Percentiles rank a stretch among this genome's conserved stretches.
Evolutionary conservation across 1,140 invertebrate genomes (phyloP).

Genomic region (Drosophila sucinea): DNA sequence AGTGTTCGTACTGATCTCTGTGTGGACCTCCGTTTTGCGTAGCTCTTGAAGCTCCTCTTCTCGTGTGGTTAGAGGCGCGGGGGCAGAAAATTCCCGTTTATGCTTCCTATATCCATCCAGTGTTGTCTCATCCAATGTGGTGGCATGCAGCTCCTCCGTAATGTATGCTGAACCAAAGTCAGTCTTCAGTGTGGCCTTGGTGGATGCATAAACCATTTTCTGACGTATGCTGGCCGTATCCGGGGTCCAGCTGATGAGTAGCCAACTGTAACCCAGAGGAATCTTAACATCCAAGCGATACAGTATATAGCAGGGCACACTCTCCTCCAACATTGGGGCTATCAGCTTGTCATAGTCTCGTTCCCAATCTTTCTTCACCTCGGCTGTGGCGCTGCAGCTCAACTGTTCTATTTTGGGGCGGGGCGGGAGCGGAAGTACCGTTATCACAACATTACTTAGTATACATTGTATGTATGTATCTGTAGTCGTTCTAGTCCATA

Average conservation of each 20-base stretch:
- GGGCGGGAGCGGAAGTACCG: conserved; percentile 33
- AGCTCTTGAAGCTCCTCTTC: conserved; percentile 95
- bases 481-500: conserved; percentile 1
- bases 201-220: conserved; percentile 99
- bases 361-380: conserved; percentile 91
- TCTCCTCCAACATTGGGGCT: conserved; percentile 90
- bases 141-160: conserved; percentile 84
- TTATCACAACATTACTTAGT: conserved; percentile 36
- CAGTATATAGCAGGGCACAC: conserved; percentile 96
- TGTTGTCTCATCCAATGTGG: conserved; percentile 89
- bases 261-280: conserved; percentile 94
- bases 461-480: conserved; percentile 35
- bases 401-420: conserved; percentile 88
- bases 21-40: conserved; percentile 89
- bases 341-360: conserved; percentile 94
- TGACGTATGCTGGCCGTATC: conserved; percentile 94
- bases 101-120: conserved; percentile 92
- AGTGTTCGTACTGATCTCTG: conserved; percentile 92
- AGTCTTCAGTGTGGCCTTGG: conserved; percentile 98
- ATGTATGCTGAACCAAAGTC: conserved; percentile 97
- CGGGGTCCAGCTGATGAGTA: conserved; percentile 97
- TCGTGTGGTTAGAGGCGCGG: conserved; percentile 93
- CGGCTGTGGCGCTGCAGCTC: conserved; percentile 87
- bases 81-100: conserved; percentile 89
- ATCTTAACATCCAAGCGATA: conserved; percentile 93